Conservation (phyloP, 2,797 vertebrate genomes). For the Hydrocynus forskahlii region DNA sequence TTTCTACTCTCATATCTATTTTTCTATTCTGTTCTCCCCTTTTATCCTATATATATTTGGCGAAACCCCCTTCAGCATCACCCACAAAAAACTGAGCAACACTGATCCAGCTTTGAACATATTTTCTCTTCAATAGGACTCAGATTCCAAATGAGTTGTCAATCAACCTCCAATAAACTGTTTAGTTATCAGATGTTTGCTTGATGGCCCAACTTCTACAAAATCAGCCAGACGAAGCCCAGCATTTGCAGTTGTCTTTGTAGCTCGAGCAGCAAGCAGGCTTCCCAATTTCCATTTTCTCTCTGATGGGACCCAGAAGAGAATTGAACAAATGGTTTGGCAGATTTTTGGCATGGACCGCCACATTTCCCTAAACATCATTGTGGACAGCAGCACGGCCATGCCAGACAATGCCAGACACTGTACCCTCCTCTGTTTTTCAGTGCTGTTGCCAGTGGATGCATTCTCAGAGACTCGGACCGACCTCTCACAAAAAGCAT, state of each 20-base stretch:
- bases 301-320: conserved; percentile 52
- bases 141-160: conserved; percentile 33
- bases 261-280: conserved; percentile 40
- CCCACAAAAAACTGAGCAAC: not conserved
- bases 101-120: not conserved
- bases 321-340: conserved; percentile 58
- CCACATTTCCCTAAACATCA: conserved; percentile 55
- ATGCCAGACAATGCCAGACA: conserved; percentile 40
- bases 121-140: conserved; percentile 9
- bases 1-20: not conserved
- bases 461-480: conserved; percentile 27
- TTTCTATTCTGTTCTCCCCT: not conserved
- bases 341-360: conserved; percentile 56
- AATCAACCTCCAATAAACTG: conserved; percentile 1
- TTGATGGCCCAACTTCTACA: conserved; percentile 17
- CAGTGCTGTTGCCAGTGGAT: conserved; percentile 22
- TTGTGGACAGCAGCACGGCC: conserved; percentile 47
- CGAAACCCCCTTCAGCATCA: not conserved
- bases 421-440: conserved; percentile 42
- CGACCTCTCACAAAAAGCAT: conserved; percentile 27
- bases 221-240: conserved; percentile 32
- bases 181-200: not conserved
- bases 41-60: not conserved
- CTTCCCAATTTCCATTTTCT: conserved; percentile 50
- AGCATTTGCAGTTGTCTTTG: conserved; percentile 18